Percentiles rank a stretch among this genome's conserved stretches.
Evolutionary conservation across 1,140 invertebrate genomes (phyloP).

Genomic region (Chironomus striatipennis): DNA sequence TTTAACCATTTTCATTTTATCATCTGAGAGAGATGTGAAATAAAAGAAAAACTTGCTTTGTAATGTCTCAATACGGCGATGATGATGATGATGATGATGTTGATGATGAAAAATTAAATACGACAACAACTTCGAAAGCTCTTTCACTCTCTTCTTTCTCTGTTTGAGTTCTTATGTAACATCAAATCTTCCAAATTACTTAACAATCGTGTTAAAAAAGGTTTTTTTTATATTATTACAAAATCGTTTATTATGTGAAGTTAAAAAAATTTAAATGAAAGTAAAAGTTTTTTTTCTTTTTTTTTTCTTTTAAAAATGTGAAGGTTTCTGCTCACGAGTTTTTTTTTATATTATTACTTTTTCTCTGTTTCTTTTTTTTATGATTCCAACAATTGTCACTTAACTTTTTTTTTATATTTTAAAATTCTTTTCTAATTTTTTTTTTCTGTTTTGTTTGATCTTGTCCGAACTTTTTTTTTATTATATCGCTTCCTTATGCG

Average conservation of each 20-base stretch:
- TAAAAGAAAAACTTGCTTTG: neutral
- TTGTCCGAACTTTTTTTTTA: neutral
- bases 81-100: no score
- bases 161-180: conserved; percentile 20
- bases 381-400: conserved; percentile 4
- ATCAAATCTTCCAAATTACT: conserved; percentile 23
- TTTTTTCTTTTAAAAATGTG: conserved; percentile 12
- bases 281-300: conserved; percentile 18
- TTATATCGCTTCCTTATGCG: neutral
- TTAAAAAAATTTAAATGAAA: conserved; percentile 20
- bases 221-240: conserved; percentile 15
- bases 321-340: conserved; percentile 19
- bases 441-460: neutral
- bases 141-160: conserved; percentile 20
- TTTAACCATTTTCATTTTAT: conserved; percentile 6
- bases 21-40: neutral
- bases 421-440: neutral
- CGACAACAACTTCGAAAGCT: conserved; percentile 15
- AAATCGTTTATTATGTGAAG: conserved; percentile 23
- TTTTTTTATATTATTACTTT: neutral
- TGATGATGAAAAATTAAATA: neutral
- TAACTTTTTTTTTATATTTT: neutral
- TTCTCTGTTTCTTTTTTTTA: neutral
- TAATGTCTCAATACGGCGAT: neutral
- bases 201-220: conserved; percentile 20